phyloP scores from a whole-genome alignment of 2,888 invertebrate genomes.

The Mactromeris polynyma region DNA sequence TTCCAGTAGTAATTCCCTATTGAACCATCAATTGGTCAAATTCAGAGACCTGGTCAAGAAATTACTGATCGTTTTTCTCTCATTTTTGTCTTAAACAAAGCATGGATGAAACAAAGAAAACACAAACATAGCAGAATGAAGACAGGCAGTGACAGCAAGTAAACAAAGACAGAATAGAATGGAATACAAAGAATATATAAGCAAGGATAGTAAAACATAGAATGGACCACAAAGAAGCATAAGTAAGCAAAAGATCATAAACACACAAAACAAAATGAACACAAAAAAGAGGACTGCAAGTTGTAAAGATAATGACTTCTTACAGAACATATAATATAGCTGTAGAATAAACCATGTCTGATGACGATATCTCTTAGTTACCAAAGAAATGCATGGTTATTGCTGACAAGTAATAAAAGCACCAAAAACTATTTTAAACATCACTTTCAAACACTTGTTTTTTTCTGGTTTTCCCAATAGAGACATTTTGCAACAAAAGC shows the following conservation, averaged over 20 bases:
- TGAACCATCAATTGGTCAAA: no score
- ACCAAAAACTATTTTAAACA: conserved; percentile 53
- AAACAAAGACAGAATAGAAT: no score
- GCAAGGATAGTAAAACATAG: not conserved
- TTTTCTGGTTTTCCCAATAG: conserved; percentile 64
- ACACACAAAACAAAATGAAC: not conserved
- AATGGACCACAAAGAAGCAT: not conserved
- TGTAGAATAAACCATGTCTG: no score
- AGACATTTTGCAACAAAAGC: conserved; percentile 70
- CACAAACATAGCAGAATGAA: not conserved
- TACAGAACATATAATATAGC: not conserved
- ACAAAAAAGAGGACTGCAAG: not conserved
- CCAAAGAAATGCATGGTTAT: not conserved
- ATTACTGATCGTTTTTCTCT: no score
- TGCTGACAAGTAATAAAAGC: not conserved
- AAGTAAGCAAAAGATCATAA: not conserved
- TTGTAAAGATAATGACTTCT: not conserved
- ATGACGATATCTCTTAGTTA: not conserved
- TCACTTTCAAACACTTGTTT: conserved; percentile 71
- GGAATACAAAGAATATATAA: no score
- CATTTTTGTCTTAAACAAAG: not conserved
- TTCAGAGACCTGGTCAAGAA: no score
- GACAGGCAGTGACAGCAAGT: not conserved
- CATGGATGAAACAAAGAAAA: not conserved
- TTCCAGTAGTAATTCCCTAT: no score